Evolutionary conservation across 2,888 invertebrate genomes (phyloP), one percentile per base, ranked within the genome.

Genomic region (Masnerella sp.): DNA sequence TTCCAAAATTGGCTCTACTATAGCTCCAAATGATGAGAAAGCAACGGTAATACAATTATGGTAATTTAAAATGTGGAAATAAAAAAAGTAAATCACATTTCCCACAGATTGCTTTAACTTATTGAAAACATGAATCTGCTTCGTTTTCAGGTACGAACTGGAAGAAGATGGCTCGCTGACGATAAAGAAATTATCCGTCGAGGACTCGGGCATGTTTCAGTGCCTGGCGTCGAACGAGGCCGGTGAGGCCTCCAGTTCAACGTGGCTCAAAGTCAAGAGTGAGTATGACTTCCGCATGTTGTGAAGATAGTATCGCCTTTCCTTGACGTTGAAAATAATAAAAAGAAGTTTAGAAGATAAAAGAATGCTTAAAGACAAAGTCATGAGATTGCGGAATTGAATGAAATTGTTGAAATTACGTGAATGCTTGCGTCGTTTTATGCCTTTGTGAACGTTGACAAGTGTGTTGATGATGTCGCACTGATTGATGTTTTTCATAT

Each of bases 201-300:
- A 92, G 75, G 97, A 98, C 88, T 94, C 95, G 75, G 98, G 97
- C 45, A 94, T 98, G 91, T 98, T 95, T 85, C 98, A 99, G 87
- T 99, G 99, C 86, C 92, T 97, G 81, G 96, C 96, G 0, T 90
- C 90, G 58, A 99, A 98, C 85, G 93, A 93, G 80, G 98, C 96
- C 1, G 99, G 98, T 8, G 95, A 96, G 87, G 93, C 94, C 56
- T 95, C 96, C 2, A 92, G 94, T 74, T 94, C 94, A 79, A 96
- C 97, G 1, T 98, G 97, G 97, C 89, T 98, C 38, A 93, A 94
- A 89, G 96, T 97, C 20, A 97, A 96, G 92, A 97, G 97, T 97
- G 90, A 94, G 96, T 92, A 77, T 56, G 43, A 58, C 42, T 68
- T 56, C 47, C 54, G 47, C 59, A 64, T 70, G 54, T 52, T 49